These are phyloP conservation scores for Monomorium pharaonis DNA, from an alignment of 1,140 invertebrate species.

Conservation along the genomic window DNA sequence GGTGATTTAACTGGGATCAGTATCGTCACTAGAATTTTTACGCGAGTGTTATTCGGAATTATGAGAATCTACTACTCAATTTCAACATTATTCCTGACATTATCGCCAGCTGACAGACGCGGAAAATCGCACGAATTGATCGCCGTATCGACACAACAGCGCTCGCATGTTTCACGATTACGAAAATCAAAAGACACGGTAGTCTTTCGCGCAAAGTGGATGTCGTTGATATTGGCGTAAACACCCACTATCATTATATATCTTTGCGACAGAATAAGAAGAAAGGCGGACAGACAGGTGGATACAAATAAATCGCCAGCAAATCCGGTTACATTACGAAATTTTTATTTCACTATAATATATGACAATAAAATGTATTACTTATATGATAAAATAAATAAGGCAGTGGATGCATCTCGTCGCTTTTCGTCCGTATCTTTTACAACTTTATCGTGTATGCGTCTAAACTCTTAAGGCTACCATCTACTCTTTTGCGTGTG, in stretches of 20 bases:
- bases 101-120: conserved; percentile 56
- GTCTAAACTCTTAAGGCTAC: conserved; percentile 61
- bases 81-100: conserved; percentile 75
- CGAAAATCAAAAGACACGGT: no score
- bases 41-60: conserved; percentile 1
- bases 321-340: conserved; percentile 72
- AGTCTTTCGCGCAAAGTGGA: no score
- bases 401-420: conserved; percentile 80
- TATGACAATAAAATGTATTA: conserved; percentile 81
- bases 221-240: no score
- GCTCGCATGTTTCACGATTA: conserved; percentile 13
- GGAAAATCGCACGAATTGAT: conserved; percentile 33
- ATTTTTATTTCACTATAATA: conserved; percentile 78
- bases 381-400: conserved; percentile 82
- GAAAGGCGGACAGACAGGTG: not conserved
- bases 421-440: conserved; percentile 69
- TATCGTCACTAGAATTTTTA: conserved; percentile 67
- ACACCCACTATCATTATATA: no score
- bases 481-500: conserved; percentile 13
- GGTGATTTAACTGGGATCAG: conserved; percentile 14
- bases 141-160: not conserved
- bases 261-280: not conserved
- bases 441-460: conserved; percentile 52
- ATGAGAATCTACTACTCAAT: conserved; percentile 68
- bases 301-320: conserved; percentile 13